Evolutionary conservation across 2,888 invertebrate genomes (phyloP), one percentile per base, ranked within the genome.

Genomic region (Vanessa cardui): DNA sequence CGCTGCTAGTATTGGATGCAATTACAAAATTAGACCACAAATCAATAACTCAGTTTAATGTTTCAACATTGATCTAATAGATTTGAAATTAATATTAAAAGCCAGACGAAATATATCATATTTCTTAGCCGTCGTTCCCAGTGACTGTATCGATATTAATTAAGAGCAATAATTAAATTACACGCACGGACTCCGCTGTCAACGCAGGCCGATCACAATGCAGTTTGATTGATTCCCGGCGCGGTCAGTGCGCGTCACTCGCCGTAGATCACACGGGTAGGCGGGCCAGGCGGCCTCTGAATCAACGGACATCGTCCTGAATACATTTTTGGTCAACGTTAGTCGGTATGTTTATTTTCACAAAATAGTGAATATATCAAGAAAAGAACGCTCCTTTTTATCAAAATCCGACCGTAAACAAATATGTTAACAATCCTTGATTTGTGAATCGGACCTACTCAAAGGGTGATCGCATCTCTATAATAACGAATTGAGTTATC

Each of bases 141-240:
- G n/a, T 54, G 33, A 54, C 54, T 54, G 54, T 54, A 54, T 31
- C 33, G 15, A 54, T 50, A 16, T 33, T 54, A 54, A 54, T 54
- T 54, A 31, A 31, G 31, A 31, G 15, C n/a, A n/a, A 16, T 54
- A 68, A 69, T 62, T 52, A 58, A 61, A 58, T 46, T 61, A 46
- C 62, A 59, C 62, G 49, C 49, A 39, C 58, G 31, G 39, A 31
- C 26, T 44, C 44, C 47, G 56, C 58, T 47, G 65, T 61, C 54
- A 64, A 54, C 49, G 64, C 20, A 33, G 47, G 20, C n/a, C 18
- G 47, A 26, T 31, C 59, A 59, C 66, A 69, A 62, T 52, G 62
- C 26, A n/a, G 44, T 45, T 59, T 69, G 69, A 69, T 69, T 66
- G 69, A 69, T 69, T 66, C 62, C 50, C 56, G 44, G 52, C n/a